Percentiles rank a stretch among this genome's conserved stretches.
phyloP scores from a whole-genome alignment of 2,113 vertebrate species.

The Uropsilus gracilis region DNA sequence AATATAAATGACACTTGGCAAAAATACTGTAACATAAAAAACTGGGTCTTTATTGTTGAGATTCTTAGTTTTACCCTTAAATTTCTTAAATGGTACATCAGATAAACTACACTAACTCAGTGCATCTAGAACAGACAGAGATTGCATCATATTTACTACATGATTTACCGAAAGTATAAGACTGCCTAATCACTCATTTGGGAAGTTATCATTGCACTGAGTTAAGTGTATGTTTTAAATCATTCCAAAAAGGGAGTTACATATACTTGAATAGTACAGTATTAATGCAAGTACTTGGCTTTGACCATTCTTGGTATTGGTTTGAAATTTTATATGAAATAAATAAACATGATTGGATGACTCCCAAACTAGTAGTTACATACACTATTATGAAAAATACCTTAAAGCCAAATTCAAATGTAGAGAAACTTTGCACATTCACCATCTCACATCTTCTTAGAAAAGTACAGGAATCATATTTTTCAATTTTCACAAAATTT shows the following conservation, averaged over 20 bases:
- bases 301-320: background rate
- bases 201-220: background rate
- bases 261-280: background rate
- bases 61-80: background rate
- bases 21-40: background rate
- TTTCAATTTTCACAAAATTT: background rate
- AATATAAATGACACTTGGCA: background rate
- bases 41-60: background rate
- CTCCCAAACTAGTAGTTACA: background rate
- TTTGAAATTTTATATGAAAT: background rate
- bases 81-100: background rate
- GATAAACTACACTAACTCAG: background rate
- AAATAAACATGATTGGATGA: background rate
- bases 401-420: background rate
- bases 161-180: background rate
- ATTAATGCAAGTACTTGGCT: background rate
- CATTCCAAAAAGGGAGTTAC: no score
- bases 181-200: background rate
- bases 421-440: background rate
- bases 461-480: background rate
- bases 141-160: background rate
- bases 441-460: background rate
- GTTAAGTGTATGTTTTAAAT: background rate
- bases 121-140: background rate
- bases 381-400: background rate